A percentile compares a stretch with the other conserved stretches of the same genome.
phyloP scores from a whole-genome alignment of 2,888 invertebrate species.

The Tribolium freemani region DNA sequence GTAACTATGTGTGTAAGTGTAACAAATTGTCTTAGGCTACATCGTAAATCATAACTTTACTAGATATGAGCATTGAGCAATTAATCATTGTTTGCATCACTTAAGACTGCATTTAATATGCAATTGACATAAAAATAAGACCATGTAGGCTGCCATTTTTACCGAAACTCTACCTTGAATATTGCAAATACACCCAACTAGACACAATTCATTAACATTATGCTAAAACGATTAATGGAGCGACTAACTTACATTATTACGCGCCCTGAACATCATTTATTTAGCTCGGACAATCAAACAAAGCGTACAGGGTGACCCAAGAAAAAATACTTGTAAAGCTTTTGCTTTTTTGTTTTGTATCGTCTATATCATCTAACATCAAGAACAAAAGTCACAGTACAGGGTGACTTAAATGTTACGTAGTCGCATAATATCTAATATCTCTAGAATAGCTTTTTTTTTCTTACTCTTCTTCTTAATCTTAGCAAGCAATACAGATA shows the following conservation, averaged over 20 bases:
- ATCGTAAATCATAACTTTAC: constrained; percentile 37
- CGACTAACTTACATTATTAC: background rate
- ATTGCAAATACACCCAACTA: constrained; percentile 12
- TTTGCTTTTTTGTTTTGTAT: too few species aligned
- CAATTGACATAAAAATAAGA: constrained; percentile 21
- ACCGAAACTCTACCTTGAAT: constrained; percentile 7
- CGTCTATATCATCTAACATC: too few species aligned
- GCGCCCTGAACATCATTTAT: background rate
- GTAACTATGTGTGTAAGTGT: constrained; percentile 41
- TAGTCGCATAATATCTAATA: too few species aligned
- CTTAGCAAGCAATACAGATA: too few species aligned
- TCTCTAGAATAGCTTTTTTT: too few species aligned
- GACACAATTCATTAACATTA: constrained; percentile 17
- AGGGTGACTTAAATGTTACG: too few species aligned
- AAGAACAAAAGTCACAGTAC: too few species aligned
- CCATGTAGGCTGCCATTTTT: constrained; percentile 9
- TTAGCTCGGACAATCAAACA: background rate
- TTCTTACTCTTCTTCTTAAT: too few species aligned
- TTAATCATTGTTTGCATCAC: constrained; percentile 38
- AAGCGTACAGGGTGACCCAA: background rate
- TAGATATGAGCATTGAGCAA: constrained; percentile 31
- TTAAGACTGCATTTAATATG: constrained; percentile 12
- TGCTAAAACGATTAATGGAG: constrained; percentile 11
- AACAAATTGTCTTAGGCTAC: constrained; percentile 36
- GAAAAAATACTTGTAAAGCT: background rate